A percentile compares a stretch with the other conserved stretches of the same genome.
phyloP scores from a whole-genome alignment of 2,797 vertebrate genomes.

The Malurus leucopterus region DNA sequence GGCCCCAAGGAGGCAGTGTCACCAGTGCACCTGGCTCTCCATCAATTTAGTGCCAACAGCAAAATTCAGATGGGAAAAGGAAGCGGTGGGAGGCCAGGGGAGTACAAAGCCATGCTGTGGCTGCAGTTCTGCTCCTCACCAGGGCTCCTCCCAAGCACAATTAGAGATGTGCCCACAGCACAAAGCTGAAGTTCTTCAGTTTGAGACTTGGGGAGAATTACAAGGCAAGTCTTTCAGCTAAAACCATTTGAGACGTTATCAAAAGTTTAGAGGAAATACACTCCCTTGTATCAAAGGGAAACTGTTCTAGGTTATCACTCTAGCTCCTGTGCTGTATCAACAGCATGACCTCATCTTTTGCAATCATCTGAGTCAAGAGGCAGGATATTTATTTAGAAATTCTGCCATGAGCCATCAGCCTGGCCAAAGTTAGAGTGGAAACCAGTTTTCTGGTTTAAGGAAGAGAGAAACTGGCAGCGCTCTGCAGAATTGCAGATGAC shows the following conservation, averaged over 20 bases:
- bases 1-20: neutral
- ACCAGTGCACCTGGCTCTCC: neutral
- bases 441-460: slow-evolving; percentile 17
- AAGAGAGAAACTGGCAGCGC: neutral
- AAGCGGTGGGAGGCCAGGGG: neutral
- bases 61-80: neutral
- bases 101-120: neutral
- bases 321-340: neutral
- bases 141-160: neutral
- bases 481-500: neutral
- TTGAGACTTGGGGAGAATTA: neutral
- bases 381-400: slow-evolving; percentile 31
- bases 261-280: neutral
- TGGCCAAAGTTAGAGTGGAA: neutral
- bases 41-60: neutral
- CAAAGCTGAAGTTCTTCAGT: neutral
- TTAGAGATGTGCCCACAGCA: neutral
- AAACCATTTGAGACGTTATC: neutral
- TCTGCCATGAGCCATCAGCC: neutral
- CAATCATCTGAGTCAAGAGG: slow-evolving; percentile 32
- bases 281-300: neutral
- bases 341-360: slow-evolving; percentile 31
- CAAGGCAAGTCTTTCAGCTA: neutral
- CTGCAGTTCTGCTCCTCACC: neutral
- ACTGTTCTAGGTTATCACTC: neutral